Base-by-base conservation (phyloP, 1,140 invertebrate species). In the Aphaenogaster rudis region DNA sequence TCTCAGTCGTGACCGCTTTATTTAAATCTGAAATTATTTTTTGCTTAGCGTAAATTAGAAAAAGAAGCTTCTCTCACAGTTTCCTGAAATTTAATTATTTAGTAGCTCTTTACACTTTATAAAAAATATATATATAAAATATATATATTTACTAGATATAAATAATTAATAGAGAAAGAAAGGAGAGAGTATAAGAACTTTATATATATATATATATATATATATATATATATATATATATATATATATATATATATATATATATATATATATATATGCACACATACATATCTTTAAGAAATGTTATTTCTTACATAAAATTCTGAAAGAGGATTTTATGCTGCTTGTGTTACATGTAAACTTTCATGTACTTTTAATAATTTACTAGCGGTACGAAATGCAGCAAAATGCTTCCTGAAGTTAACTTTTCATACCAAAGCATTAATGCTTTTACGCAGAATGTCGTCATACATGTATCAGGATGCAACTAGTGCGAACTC, bases 1-100 rank as follows among this genome's bases (percentile, higher is more conserved):
- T 77, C 17, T n/a, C 1, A 28, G 36, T 13, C 9, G 15, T n/a
- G 17, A 28, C 4, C 0, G 0, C 17, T 42, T 61, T 77, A 57
- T 61, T 61, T 61, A 28, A 77, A 77, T 45, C 54, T 33, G 3
- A 76, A 42, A 76, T 76, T 39, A 39, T 59, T 42, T 76, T 54
- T 76, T 76, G 1, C 3, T 50, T 50, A 50, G 6, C 13, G 4
- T 17, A 50, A 72, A 72, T 50, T 72, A 3, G 8, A 36, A 72
- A 50, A 11, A 9, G 28, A 2, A 36, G 3, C 1, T 52, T 52
- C 17, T 11, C n/a, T 52, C 28, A n/a, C 9, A 45, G 36, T 48
- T 69, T 48, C 3, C 11, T 69, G n/a, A 15, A 28, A 28, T 28
- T 28, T 28, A 28, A 28, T 28, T 28, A 28, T 28, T 28, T 52